Conservation (phyloP, 2,113 vertebrate genomes). For the Elephas maximus region DNA sequence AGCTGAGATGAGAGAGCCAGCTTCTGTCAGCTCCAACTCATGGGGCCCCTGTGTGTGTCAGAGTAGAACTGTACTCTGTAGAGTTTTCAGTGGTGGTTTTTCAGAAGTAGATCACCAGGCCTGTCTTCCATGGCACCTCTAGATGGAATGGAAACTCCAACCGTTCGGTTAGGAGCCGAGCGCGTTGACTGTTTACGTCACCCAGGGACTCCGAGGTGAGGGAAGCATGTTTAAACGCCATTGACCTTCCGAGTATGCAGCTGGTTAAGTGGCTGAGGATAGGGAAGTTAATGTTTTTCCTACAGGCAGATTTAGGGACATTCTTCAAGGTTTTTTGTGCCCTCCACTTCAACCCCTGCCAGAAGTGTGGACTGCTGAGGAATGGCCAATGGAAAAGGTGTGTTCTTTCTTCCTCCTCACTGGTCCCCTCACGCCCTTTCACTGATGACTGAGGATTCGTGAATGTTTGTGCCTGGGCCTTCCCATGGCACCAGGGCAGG, state of each 20-base stretch:
- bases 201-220: background rate
- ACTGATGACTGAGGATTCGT: accelerated
- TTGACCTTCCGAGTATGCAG: background rate
- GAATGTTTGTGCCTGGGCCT: accelerated
- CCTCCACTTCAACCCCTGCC: background rate
- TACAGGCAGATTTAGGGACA: accelerated
- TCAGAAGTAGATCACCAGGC: too few species aligned
- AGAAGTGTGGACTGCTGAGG: accelerated
- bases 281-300: background rate
- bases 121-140: too few species aligned
- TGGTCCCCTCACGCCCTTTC: background rate
- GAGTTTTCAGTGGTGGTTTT: too few species aligned
- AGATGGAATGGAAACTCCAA: too few species aligned
- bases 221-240: accelerated
- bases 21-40: too few species aligned
- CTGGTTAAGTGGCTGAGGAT: accelerated
- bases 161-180: background rate
- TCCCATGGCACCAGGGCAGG: accelerated
- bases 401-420: background rate
- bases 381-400: accelerated
- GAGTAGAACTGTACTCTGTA: too few species aligned
- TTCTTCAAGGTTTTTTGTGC: too few species aligned
- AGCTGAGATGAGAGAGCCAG: background rate
- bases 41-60: too few species aligned
- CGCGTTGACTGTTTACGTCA: background rate